These are phyloP conservation scores for Coptodon bakossiorum DNA, from an alignment of 2,113 vertebrate genomes.

Conservation along the genomic window DNA sequence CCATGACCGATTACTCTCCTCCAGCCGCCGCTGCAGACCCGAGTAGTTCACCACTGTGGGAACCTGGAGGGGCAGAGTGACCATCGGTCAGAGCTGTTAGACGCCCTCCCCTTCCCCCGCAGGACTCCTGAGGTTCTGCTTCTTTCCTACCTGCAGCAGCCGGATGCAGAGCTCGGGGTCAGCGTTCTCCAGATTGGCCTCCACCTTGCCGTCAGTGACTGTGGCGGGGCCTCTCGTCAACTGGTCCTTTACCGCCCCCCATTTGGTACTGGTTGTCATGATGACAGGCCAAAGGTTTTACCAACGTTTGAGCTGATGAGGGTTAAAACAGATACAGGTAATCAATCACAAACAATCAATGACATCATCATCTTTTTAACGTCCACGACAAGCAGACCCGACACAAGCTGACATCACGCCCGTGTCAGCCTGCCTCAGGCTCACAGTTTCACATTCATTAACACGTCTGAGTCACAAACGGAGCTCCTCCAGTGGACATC, in stretches of 20 bases:
- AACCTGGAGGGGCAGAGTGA: conserved; percentile 58
- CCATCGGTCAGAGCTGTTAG: neutral
- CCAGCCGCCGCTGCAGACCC: conserved; percentile 80
- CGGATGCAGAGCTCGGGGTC: conserved; percentile 84
- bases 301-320: neutral
- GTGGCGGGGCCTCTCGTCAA: conserved; percentile 48
- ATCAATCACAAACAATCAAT: neutral
- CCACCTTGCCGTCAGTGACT: conserved; percentile 68
- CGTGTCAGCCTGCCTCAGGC: neutral
- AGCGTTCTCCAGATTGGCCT: conserved; percentile 85
- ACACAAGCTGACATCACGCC: neutral
- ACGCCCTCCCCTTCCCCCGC: neutral
- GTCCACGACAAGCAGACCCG: neutral
- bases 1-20: conserved; percentile 79
- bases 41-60: conserved; percentile 90
- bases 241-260: conserved; percentile 76
- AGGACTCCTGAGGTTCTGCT: neutral
- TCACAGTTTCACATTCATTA: neutral
- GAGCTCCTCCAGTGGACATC: neutral
- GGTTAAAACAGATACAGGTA: neutral
- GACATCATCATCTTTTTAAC: neutral
- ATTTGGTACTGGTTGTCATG: conserved; percentile 74
- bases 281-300: neutral
- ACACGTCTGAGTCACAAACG: neutral
- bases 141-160: conserved; percentile 75